These are phyloP conservation scores for Malacoraja senta DNA, from an alignment of 2,797 vertebrate genomes.

Conservation along the genomic window DNA sequence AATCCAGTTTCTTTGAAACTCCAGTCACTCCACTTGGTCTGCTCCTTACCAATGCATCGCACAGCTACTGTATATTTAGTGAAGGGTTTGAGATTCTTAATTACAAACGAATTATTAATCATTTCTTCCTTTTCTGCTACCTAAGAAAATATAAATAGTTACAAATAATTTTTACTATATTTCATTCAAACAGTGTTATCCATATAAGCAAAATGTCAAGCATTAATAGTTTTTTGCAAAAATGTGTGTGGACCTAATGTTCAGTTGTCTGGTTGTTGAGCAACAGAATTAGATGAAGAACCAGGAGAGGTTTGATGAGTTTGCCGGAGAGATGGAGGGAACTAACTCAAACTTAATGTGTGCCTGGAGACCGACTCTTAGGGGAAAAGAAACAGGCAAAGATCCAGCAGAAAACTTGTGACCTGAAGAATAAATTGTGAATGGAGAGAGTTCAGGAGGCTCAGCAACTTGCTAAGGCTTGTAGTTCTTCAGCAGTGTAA, in stretches of 20 bases:
- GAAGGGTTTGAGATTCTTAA: conserved; percentile 40
- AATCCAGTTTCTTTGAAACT: conserved; percentile 46
- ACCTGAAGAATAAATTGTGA: too few species aligned
- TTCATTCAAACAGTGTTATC: not conserved
- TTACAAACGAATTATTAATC: not conserved
- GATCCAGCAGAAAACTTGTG: too few species aligned
- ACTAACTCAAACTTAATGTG: too few species aligned
- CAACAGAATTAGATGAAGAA: too few species aligned
- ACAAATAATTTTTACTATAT: not conserved
- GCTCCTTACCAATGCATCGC: conserved; percentile 43
- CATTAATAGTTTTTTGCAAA: not conserved
- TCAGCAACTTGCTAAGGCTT: too few species aligned
- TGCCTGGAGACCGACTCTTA: too few species aligned
- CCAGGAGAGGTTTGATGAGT: too few species aligned
- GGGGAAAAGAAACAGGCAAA: too few species aligned
- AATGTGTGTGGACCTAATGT: not conserved
- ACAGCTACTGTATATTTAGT: conserved; percentile 52
- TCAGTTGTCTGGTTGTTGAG: too few species aligned
- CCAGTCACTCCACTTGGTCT: conserved; percentile 61
- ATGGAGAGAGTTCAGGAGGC: too few species aligned
- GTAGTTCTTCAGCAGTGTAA: too few species aligned
- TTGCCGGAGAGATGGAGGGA: too few species aligned
- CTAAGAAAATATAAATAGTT: not conserved
- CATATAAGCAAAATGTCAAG: not conserved
- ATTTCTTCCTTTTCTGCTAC: not conserved